Evolutionary conservation across 2,113 vertebrate species (phyloP).

Genomic region (Electrona antarctica): DNA sequence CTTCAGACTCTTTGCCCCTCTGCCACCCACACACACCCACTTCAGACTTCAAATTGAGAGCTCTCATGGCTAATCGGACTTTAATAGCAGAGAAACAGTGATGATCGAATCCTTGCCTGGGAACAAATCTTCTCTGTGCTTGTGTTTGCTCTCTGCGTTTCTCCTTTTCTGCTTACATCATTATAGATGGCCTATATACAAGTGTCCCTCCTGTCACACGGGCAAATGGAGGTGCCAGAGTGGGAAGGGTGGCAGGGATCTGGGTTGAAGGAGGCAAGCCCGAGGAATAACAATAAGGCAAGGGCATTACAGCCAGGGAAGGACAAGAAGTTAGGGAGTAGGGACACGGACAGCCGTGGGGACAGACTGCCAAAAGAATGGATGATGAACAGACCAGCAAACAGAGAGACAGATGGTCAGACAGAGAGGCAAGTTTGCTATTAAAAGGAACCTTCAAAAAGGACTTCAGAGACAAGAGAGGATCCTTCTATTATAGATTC

Average conservation of each 20-base stretch:
- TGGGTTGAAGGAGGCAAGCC: constrained; percentile 21
- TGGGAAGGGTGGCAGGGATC: constrained; percentile 24
- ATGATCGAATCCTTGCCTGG: constrained; percentile 35
- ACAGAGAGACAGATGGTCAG: background rate
- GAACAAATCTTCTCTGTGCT: constrained; percentile 36
- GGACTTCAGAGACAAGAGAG: no score
- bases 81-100: constrained; percentile 45
- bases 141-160: background rate
- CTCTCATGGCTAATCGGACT: constrained; percentile 50
- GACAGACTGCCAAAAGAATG: background rate
- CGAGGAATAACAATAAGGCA: constrained; percentile 46
- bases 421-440: background rate
- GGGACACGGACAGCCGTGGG: constrained; percentile 24
- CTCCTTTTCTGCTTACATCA: constrained; percentile 36
- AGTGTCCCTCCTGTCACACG: constrained; percentile 50
- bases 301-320: background rate
- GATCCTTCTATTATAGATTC: no score
- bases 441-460: no score
- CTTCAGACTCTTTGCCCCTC: background rate
- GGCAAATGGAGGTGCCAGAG: constrained; percentile 41
- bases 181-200: constrained; percentile 68
- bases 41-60: constrained; percentile 26
- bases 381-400: no score
- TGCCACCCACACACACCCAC: background rate
- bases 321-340: constrained; percentile 1